Conservation (phyloP, 2,113 vertebrate species). For the Brachyhypopomus occidentalis region DNA sequence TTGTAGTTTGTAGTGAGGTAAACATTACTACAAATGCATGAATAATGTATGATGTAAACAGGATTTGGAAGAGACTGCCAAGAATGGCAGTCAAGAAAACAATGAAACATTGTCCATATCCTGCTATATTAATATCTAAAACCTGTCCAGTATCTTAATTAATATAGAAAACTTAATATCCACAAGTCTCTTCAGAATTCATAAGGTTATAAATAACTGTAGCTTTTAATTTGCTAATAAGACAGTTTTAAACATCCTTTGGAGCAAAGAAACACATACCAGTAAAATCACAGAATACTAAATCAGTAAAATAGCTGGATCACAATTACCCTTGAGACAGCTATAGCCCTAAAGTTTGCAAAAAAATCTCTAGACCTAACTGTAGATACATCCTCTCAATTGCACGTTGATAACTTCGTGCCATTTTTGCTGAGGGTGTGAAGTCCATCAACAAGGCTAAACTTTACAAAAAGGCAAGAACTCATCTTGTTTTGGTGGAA, state of each 20-base stretch:
- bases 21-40: no score
- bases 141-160: no score
- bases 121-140: no score
- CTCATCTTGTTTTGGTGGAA: not conserved
- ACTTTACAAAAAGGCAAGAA: not conserved
- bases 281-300: not conserved
- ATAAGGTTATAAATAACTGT: not conserved
- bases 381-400: conserved; percentile 1
- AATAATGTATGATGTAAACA: no score
- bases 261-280: conserved; percentile 6
- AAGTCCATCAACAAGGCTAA: not conserved
- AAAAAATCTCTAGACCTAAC: not conserved
- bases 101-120: no score
- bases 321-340: conserved; percentile 20
- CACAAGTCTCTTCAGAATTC: not conserved
- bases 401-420: not conserved
- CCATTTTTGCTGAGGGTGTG: conserved; percentile 1
- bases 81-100: no score
- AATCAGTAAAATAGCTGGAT: conserved; percentile 27
- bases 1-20: no score
- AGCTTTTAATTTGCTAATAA: not conserved
- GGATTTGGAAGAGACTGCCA: no score
- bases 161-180: no score
- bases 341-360: conserved; percentile 13
- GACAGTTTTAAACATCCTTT: not conserved